These are phyloP conservation scores for Actias luna DNA, from an alignment of 2,888 invertebrate species.

Conservation along the genomic window DNA sequence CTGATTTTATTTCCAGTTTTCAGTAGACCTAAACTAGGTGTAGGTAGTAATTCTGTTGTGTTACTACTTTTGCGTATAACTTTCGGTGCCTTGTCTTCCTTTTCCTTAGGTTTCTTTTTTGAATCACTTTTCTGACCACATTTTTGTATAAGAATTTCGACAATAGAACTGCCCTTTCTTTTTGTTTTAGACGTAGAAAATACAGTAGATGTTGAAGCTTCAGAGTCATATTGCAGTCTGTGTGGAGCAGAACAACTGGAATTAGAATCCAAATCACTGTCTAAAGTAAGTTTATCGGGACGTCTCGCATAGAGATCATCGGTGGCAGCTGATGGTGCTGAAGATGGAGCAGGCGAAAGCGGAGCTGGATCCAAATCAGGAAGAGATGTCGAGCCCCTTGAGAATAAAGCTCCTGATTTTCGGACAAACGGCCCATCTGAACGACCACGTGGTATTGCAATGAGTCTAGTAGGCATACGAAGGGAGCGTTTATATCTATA, in stretches of 20 bases:
- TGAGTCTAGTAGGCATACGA: constrained; percentile 90
- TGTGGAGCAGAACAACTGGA: constrained; percentile 83
- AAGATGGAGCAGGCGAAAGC: constrained; percentile 85
- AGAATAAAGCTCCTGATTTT: constrained; percentile 66
- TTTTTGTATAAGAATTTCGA: constrained; percentile 85
- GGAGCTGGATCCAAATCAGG: constrained; percentile 90
- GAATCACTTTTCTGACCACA: constrained; percentile 82
- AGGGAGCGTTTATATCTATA: constrained; percentile 91
- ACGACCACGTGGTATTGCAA: constrained; percentile 87
- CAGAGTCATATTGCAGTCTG: constrained; percentile 84
- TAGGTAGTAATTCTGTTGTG: constrained; percentile 82
- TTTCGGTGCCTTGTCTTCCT: constrained; percentile 80
- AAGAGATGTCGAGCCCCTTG: constrained; percentile 87
- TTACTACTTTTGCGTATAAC: constrained; percentile 79
- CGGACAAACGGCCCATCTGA: constrained; percentile 80
- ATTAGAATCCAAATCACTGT: constrained; percentile 86
- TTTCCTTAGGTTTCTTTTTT: constrained; percentile 79
- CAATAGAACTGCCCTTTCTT: constrained; percentile 81
- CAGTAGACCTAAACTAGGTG: constrained; percentile 82
- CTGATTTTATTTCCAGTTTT: constrained; percentile 67
- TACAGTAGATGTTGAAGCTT: constrained; percentile 85
- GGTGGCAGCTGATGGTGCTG: constrained; percentile 81
- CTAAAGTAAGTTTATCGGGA: constrained; percentile 74
- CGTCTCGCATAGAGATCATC: constrained; percentile 78
- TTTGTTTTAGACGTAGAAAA: constrained; percentile 80